Conservation (phyloP, 2,888 invertebrate species). For the Lasioglossum figueresi region DNA sequence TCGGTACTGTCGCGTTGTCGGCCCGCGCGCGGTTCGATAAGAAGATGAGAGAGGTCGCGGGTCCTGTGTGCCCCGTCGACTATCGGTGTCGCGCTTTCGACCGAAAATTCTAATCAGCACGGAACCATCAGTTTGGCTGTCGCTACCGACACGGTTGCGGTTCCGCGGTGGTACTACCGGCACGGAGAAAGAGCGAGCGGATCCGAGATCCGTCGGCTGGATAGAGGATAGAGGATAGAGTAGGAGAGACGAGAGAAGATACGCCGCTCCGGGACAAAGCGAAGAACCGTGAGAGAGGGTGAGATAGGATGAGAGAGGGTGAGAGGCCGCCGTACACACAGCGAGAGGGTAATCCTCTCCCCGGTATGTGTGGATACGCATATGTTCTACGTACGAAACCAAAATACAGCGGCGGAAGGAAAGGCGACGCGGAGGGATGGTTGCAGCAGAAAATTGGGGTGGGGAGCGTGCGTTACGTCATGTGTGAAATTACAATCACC, state of each 20-base stretch:
- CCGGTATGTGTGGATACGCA: constrained; percentile 32
- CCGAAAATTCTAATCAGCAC: constrained; percentile 68
- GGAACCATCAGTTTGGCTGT: constrained; percentile 55
- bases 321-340: neutral
- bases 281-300: constrained; percentile 13
- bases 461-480: constrained; percentile 71
- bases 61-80: constrained; percentile 19
- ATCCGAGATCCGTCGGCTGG: constrained; percentile 11
- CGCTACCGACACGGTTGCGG: constrained; percentile 31
- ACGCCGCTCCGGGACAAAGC: neutral
- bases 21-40: neutral
- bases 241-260: constrained; percentile 1
- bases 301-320: constrained; percentile 11
- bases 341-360: constrained; percentile 16
- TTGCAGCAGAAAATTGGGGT: constrained; percentile 48
- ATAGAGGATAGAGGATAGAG: constrained; percentile 4
- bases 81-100: constrained; percentile 51
- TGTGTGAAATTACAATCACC: constrained; percentile 81
- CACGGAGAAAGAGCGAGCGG: constrained; percentile 22
- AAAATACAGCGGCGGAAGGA: constrained; percentile 47
- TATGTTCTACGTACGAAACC: constrained; percentile 61
- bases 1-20: constrained; percentile 13
- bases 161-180: constrained; percentile 36
- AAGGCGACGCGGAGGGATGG: constrained; percentile 42
- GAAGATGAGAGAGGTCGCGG: constrained; percentile 8